phyloP scores from a whole-genome alignment of 2,888 invertebrate species.

The Heliconius cydno region DNA sequence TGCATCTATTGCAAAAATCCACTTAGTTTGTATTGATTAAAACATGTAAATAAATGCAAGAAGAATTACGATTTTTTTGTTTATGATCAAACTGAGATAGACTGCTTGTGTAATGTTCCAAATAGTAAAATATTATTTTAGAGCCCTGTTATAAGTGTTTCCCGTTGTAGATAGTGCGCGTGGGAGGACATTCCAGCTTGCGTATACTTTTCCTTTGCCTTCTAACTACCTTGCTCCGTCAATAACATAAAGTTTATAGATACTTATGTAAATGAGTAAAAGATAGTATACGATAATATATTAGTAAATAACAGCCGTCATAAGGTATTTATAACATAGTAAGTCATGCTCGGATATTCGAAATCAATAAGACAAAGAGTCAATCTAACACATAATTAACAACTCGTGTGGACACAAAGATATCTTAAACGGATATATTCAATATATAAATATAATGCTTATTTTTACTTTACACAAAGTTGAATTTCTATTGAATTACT shows the following conservation, averaged over 20 bases:
- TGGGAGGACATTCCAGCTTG: conserved; percentile 48
- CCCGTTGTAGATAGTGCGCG: conserved; percentile 45
- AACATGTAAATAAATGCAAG: neutral
- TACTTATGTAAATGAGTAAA: conserved; percentile 1
- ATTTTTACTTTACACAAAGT: conserved; percentile 10
- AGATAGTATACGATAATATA: neutral
- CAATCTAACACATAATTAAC: conserved; percentile 44
- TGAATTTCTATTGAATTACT: conserved; percentile 32
- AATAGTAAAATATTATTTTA: conserved; percentile 34
- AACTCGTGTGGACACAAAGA: conserved; percentile 38
- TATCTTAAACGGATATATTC: conserved; percentile 5
- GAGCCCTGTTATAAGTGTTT: conserved; percentile 42
- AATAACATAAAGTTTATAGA: conserved; percentile 15
- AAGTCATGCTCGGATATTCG: conserved; percentile 40
- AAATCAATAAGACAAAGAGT: conserved; percentile 45
- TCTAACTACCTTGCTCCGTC: conserved; percentile 27
- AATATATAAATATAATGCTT: conserved; percentile 16
- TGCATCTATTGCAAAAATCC: neutral
- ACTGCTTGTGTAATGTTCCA: conserved; percentile 9
- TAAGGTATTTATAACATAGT: conserved; percentile 20
- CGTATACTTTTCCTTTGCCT: conserved; percentile 36
- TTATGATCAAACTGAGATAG: neutral
- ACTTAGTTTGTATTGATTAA: neutral
- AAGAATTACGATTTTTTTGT: neutral
- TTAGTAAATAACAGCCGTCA: conserved; percentile 11